Conservation (phyloP, 2,113 vertebrate species). For the Typhlomys cinereus region DNA sequence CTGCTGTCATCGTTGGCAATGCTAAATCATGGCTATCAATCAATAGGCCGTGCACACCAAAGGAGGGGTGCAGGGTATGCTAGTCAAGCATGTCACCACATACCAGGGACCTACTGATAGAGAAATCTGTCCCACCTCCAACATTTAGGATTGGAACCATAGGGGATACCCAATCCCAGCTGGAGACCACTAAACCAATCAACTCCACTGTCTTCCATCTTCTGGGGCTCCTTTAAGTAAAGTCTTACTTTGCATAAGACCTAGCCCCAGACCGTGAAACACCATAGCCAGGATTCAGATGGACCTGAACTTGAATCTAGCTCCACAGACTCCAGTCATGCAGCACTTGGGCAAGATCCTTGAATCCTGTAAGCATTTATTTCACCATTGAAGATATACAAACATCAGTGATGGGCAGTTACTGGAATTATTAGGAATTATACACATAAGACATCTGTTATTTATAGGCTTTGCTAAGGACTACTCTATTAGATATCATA, state of each 20-base stretch:
- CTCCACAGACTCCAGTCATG: background rate
- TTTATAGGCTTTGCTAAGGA: background rate
- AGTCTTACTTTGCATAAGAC: background rate
- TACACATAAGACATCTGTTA: background rate
- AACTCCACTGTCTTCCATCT: background rate
- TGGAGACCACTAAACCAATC: background rate
- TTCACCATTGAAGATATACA: background rate
- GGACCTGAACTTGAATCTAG: background rate
- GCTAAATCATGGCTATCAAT: constrained; percentile 46
- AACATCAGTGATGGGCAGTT: background rate
- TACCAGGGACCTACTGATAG: background rate
- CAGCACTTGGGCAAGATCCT: background rate
- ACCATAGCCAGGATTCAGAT: background rate
- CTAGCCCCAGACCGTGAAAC: background rate
- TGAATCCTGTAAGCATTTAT: background rate
- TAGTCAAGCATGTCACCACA: background rate
- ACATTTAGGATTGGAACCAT: background rate
- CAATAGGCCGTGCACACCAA: background rate
- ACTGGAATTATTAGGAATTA: background rate
- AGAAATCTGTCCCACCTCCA: background rate
- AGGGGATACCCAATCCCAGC: background rate
- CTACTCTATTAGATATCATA: no score
- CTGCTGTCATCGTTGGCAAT: constrained; percentile 29
- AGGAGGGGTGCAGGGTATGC: background rate
- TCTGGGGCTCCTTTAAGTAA: background rate